phyloP scores from a whole-genome alignment of 2,888 invertebrate genomes.

The Acronicta psi region DNA sequence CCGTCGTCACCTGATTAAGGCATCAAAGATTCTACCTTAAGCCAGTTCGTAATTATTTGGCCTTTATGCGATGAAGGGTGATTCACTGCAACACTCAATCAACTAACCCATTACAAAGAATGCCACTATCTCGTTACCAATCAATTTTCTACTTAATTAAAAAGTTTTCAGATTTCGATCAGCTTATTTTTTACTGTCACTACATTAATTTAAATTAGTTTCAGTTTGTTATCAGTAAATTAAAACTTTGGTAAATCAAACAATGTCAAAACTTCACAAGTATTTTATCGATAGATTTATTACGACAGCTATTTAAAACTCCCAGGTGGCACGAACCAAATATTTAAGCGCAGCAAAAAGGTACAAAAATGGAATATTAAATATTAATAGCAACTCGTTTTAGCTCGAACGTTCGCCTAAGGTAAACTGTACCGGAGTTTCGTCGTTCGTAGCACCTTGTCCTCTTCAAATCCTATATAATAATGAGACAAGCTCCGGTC shows the following conservation, averaged over 20 bases:
- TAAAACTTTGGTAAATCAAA: constrained; percentile 17
- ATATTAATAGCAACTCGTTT: constrained; percentile 58
- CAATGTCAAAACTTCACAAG: constrained; percentile 17
- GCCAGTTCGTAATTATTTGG: constrained; percentile 77
- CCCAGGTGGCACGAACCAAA: constrained; percentile 26
- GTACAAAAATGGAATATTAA: constrained; percentile 48
- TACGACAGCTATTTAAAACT: constrained; percentile 9
- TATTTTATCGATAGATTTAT: constrained; percentile 24
- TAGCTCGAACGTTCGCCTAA: constrained; percentile 59
- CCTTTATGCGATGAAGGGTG: constrained; percentile 56
- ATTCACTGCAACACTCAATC: constrained; percentile 54
- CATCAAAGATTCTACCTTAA: constrained; percentile 76
- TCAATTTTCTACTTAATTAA: constrained; percentile 26
- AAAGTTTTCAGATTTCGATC: constrained; percentile 28
- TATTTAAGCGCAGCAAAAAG: constrained; percentile 46
- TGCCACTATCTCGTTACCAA: constrained; percentile 17
- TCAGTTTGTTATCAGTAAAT: constrained; percentile 7
- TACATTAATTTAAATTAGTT: constrained; percentile 13
- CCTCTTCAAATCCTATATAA: constrained; percentile 78
- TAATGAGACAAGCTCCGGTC: constrained; percentile 78
- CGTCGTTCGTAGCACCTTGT: constrained; percentile 68
- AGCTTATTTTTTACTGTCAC: constrained; percentile 8
- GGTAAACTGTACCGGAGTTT: constrained; percentile 68
- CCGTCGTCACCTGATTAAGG: constrained; percentile 81
- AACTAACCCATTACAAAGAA: constrained; percentile 39